phyloP scores from a whole-genome alignment of 2,113 vertebrate species.

The Lasiurus cinereus region DNA sequence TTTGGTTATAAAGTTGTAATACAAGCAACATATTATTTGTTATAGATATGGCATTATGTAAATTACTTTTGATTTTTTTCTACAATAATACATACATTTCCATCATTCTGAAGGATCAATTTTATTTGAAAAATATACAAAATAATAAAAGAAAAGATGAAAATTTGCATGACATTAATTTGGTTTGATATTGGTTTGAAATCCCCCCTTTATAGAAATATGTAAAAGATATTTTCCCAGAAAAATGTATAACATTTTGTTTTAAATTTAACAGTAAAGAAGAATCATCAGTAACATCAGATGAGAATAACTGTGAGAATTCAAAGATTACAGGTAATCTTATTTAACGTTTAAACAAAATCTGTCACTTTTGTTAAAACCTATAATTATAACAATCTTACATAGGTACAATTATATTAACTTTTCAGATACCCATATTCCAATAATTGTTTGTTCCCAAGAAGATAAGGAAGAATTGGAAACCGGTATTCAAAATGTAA shows the following conservation, averaged over 20 bases:
- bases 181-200: constrained; percentile 14
- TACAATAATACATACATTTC: background rate
- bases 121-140: constrained; percentile 48
- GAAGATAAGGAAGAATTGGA: constrained; percentile 83
- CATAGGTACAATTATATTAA: constrained; percentile 78
- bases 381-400: constrained; percentile 57
- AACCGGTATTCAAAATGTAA: constrained; percentile 79
- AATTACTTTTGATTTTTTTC: constrained; percentile 26
- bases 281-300: constrained; percentile 82
- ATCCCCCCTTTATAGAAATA: background rate
- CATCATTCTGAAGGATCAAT: background rate
- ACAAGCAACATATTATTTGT: background rate
- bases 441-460: constrained; percentile 87
- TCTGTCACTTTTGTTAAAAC: constrained; percentile 31
- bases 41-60: background rate
- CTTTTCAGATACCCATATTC: constrained; percentile 86
- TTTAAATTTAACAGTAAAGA: constrained; percentile 89
- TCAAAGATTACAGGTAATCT: constrained; percentile 86
- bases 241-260: constrained; percentile 73
- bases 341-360: constrained; percentile 57
- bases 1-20: constrained; percentile 37
- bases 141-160: background rate
- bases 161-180: background rate
- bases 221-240: background rate
- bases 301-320: constrained; percentile 83